These are phyloP conservation scores for Troides oblongomaculatus DNA, from an alignment of 2,888 invertebrate species.

Conservation along the genomic window DNA sequence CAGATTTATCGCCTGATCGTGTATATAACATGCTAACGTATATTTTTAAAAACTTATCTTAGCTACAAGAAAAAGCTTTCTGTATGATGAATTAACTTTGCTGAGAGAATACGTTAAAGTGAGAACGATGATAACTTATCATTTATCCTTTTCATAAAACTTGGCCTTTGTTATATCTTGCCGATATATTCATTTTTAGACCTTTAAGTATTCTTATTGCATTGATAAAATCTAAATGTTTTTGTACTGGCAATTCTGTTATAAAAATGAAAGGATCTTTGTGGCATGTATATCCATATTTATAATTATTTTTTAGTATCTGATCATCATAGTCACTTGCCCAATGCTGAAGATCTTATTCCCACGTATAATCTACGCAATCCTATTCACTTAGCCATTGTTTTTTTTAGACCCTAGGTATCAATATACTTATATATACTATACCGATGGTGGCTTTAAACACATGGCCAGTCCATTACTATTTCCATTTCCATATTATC, in stretches of 20 bases:
- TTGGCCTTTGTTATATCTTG: slow-evolving; percentile 2
- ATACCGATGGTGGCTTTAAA: no score
- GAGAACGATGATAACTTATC: slow-evolving; percentile 27
- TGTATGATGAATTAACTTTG: slow-evolving; percentile 22
- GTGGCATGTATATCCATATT: no score
- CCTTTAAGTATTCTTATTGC: not conserved
- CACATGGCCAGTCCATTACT: no score
- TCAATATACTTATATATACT: no score
- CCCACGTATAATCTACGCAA: no score
- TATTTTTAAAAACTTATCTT: slow-evolving; percentile 13
- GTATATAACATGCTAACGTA: slow-evolving; percentile 5
- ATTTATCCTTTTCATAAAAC: slow-evolving; percentile 23
- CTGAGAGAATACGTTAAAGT: slow-evolving; percentile 15
- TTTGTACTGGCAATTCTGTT: not conserved
- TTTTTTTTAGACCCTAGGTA: no score
- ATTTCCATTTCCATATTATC: no score
- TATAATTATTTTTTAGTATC: no score
- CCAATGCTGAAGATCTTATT: no score
- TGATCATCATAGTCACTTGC: no score
- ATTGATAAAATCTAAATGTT: not conserved
- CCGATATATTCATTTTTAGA: not conserved
- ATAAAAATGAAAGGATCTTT: not conserved
- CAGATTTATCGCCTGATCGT: not conserved
- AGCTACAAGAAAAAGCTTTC: slow-evolving; percentile 28
- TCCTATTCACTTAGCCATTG: no score